Evolutionary conservation across 2,888 invertebrate genomes (phyloP), one percentile per base, ranked within the genome.

Genomic region (Sepioteuthis lessoniana): DNA sequence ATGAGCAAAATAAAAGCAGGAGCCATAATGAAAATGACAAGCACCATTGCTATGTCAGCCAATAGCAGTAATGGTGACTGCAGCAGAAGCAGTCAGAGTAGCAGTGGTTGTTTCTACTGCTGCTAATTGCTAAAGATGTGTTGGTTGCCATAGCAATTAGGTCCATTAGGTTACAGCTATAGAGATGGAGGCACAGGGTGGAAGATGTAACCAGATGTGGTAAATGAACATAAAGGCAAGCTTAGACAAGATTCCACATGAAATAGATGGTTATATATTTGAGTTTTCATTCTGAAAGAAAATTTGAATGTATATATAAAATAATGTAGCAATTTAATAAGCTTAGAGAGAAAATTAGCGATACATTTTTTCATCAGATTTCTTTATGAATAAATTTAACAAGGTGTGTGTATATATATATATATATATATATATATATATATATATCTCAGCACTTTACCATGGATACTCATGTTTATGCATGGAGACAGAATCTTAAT

Each of bases 91-190:
- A n/a, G 76, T 19, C 76, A 35, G 76, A n/a, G 76, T 76, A 76
- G 76, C 76, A n/a, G 76, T 76, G 76, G 76, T 76, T 76, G 76
- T 76, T 76, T 76, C 76, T 76, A 76, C 76, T 76, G 76, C 76
- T 76, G 76, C 76, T 76, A 76, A 76, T 76, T 76, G 76, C n/a
- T 76, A 13, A 76, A n/a, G 76, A 76, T 76, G 76, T 76, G 76
- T 76, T 76, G 76, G 76, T 76, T 76, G 76, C 76, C 76, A 76
- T 76, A 19, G 76, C 76, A 76, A 76, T 76, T 76, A 76, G 76
- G 76, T 76, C 76, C 76, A 76, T 76, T 35, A 76, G 76, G 76
- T 76, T 76, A 76, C 76, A 76, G 76, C 76, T n/a, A 76, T n/a
- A 35, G 76, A n/a, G 76, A 76, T 76, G 76, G 76, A 76, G n/a